phyloP scores from a whole-genome alignment of 1,140 invertebrate genomes.

The Pseudachorutes palmiensis region DNA sequence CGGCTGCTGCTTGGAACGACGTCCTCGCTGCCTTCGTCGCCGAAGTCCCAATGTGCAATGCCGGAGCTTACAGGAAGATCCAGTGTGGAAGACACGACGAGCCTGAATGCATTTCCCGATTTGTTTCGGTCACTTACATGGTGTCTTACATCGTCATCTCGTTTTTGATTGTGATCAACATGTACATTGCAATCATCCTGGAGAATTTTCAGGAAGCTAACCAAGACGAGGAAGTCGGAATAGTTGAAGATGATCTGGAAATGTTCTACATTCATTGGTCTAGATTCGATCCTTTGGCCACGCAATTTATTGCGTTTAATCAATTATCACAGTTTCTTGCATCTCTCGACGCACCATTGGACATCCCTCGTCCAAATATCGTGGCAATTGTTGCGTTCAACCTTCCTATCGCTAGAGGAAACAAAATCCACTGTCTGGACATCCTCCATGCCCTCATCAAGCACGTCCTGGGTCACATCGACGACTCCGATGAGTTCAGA shows the following conservation, averaged over 20 bases:
- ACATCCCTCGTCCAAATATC: slow-evolving; percentile 83
- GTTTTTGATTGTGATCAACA: slow-evolving; percentile 95
- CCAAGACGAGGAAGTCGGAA: slow-evolving; percentile 91
- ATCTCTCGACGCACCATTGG: slow-evolving; percentile 82
- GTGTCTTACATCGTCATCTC: slow-evolving; percentile 93
- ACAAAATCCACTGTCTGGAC: slow-evolving; percentile 93
- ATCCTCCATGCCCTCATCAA: slow-evolving; percentile 87
- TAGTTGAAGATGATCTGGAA: slow-evolving; percentile 93
- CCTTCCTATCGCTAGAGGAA: slow-evolving; percentile 86
- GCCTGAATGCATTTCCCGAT: slow-evolving; percentile 33
- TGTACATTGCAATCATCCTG: slow-evolving; percentile 96
- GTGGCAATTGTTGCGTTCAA: slow-evolving; percentile 92
- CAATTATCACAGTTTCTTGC: slow-evolving; percentile 91
- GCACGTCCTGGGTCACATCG: slow-evolving; percentile 85
- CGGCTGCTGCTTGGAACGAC: slow-evolving; percentile 90
- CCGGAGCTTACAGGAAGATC: slow-evolving; percentile 46
- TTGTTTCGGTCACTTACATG: slow-evolving; percentile 84
- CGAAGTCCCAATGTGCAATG: slow-evolving; percentile 66
- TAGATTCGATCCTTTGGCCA: slow-evolving; percentile 92
- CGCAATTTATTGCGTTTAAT: slow-evolving; percentile 88
- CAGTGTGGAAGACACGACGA: slow-evolving; percentile 31
- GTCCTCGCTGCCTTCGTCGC: slow-evolving; percentile 82
- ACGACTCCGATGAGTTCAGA: slow-evolving; percentile 87
- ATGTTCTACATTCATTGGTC: slow-evolving; percentile 98
- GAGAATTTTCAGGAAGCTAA: slow-evolving; percentile 97